Evolutionary conservation across 2,888 invertebrate genomes (phyloP), one percentile per base, ranked within the genome.

Genomic region (Dusona sp.): DNA sequence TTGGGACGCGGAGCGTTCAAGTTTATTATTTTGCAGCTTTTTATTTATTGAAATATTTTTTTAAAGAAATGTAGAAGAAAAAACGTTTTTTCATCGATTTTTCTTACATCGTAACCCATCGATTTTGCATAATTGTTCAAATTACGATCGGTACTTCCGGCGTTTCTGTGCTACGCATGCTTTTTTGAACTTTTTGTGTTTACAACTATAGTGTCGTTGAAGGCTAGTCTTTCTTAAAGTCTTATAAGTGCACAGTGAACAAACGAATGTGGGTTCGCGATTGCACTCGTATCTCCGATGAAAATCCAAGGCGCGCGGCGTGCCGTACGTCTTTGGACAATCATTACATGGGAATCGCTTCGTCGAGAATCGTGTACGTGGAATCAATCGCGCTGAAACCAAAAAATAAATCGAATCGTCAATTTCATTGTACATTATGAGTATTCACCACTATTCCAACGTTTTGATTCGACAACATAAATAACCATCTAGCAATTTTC

Each of bases 291-390:
- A 92, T 65, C 91, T 92, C 75, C 90, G 90, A 86, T 94, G 94
- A 70, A 94, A 94, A 70, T 92, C 88, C 64, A 94, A 89, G 54
- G 93, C 93, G 83, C 91, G 89, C 67, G 90, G 89, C 22, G 92
- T 91, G 80, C 92, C 93, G 90, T 94, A 94, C 85, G 96, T 96
- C 90, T 97, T 95, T 86, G 97, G 97, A 94, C 97, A 97, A 93
- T n/a, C 97, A 86, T 96, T 96, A 94, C 97, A 97, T 72, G 54
- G 48, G 22, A 51, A 92, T 73, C 38, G 57, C 51, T 57, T 85
- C 70, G n/a, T 70, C n/a, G n/a, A 33, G 38, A 33, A 22, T 61
- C 68, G 48, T 3, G n/a, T 85, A 84, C 45, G 67, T 78, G 9
- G 87, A 87, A 64, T 22, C 54, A 57, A 67, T 57, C 54, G 54